A percentile compares a stretch with the other conserved stretches of the same genome.
These are phyloP conservation scores for Leucophora obtusa DNA, from an alignment of 2,888 invertebrate species.

Conservation along the genomic window DNA sequence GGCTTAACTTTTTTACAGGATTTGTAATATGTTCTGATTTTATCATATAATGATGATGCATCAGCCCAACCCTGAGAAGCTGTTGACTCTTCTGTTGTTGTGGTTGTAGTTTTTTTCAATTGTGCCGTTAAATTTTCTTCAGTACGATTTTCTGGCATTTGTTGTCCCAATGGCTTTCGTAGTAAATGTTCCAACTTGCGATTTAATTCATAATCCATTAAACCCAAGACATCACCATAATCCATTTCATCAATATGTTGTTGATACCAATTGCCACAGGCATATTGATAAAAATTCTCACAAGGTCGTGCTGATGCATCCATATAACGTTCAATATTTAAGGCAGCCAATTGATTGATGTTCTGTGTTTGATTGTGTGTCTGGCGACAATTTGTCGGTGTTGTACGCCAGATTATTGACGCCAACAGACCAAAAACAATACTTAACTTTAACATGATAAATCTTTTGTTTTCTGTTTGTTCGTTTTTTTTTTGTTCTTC, in stretches of 20 bases:
- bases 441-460: conserved; percentile 72
- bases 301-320: conserved; percentile 73
- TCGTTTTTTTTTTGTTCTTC: conserved; percentile 27
- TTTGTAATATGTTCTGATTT: conserved; percentile 72
- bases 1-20: conserved; percentile 74
- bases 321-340: conserved; percentile 73
- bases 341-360: conserved; percentile 72
- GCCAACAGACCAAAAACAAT: conserved; percentile 67
- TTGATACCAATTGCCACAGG: conserved; percentile 75
- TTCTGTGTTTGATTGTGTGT: conserved; percentile 66
- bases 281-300: conserved; percentile 76
- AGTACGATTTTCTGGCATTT: conserved; percentile 17
- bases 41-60: conserved; percentile 61
- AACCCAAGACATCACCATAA: conserved; percentile 72
- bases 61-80: background rate
- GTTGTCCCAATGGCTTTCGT: conserved; percentile 58
- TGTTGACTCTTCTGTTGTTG: conserved; percentile 42
- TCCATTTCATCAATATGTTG: conserved; percentile 71
- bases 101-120: conserved; percentile 27
- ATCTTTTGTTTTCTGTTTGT: conserved; percentile 3
- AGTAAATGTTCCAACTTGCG: conserved; percentile 71
- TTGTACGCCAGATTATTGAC: conserved; percentile 74
- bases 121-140: conserved; percentile 46
- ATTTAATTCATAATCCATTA: conserved; percentile 72
- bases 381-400: conserved; percentile 72